A percentile compares a stretch with the other conserved stretches of the same genome.
Evolutionary conservation across 2,888 invertebrate genomes (phyloP).

Genomic region (Trachelus tabidus): DNA sequence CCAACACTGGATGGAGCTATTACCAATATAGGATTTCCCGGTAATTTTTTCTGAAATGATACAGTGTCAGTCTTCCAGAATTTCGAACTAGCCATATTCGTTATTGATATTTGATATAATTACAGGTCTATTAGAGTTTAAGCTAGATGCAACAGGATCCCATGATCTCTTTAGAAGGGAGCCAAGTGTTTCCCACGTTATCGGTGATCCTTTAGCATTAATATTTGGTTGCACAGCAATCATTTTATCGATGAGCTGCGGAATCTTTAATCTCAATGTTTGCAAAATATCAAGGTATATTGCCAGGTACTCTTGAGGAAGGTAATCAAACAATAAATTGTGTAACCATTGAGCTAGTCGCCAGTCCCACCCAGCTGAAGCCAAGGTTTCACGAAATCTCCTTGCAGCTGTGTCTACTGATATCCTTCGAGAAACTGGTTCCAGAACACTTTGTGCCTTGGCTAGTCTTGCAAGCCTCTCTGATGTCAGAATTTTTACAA

Average conservation of each 20-base stretch:
- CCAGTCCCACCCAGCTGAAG: constrained; percentile 79
- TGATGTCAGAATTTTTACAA: constrained; percentile 74
- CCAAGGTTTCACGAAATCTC: constrained; percentile 75
- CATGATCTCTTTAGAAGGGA: constrained; percentile 77
- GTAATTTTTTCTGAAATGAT: constrained; percentile 71
- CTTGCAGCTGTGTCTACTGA: constrained; percentile 79
- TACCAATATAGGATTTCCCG: constrained; percentile 76
- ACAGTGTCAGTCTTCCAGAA: not conserved
- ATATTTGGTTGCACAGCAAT: constrained; percentile 69
- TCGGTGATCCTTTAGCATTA: constrained; percentile 66
- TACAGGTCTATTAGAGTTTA: constrained; percentile 74
- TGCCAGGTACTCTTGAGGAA: constrained; percentile 75
- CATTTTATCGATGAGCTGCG: constrained; percentile 80
- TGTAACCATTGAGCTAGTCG: constrained; percentile 84
- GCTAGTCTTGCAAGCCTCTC: constrained; percentile 76
- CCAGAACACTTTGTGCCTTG: constrained; percentile 71
- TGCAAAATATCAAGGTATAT: constrained; percentile 84
- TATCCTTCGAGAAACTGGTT: constrained; percentile 76
- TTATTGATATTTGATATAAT: constrained; percentile 34
- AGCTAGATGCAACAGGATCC: constrained; percentile 76
- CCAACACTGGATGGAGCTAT: constrained; percentile 71
- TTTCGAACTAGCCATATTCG: not conserved
- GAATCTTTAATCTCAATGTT: constrained; percentile 76
- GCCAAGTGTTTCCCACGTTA: constrained; percentile 74
- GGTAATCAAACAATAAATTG: constrained; percentile 74